A percentile compares a stretch with the other conserved stretches of the same genome.
Conservation (phyloP, 2,113 vertebrate genomes). For the Tetrao urogallus region DNA sequence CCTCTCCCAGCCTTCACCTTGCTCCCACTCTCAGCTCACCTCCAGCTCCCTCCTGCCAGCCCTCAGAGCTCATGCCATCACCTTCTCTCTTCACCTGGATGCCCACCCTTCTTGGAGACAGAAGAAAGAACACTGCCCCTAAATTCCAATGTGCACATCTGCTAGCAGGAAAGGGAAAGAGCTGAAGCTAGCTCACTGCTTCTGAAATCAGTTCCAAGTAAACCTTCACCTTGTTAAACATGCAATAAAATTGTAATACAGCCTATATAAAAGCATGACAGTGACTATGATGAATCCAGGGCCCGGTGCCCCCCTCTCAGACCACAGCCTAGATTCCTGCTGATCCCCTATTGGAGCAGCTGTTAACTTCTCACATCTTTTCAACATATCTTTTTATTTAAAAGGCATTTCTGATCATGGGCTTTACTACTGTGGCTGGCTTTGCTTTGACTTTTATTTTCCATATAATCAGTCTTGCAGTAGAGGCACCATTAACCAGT, state of each 20-base stretch:
- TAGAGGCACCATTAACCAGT: constrained; percentile 69
- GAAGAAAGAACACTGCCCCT: background rate
- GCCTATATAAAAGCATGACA: background rate
- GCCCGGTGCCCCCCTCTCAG: background rate
- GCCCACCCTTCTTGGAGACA: background rate
- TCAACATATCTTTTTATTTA: constrained; percentile 48
- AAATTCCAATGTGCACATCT: background rate
- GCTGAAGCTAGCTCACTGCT: background rate
- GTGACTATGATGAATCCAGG: background rate
- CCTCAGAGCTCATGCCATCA: background rate
- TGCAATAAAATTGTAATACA: background rate
- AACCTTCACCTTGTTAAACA: constrained; percentile 4
- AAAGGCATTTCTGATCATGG: constrained; percentile 22
- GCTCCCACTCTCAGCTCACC: constrained; percentile 31
- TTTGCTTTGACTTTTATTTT: constrained; percentile 64
- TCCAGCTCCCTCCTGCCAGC: background rate
- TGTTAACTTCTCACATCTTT: constrained; percentile 27
- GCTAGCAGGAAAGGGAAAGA: background rate
- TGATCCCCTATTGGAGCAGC: background rate
- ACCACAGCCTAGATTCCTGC: background rate
- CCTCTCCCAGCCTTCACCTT: constrained; percentile 42
- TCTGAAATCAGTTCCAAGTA: constrained; percentile 41
- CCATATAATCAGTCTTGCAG: constrained; percentile 70
- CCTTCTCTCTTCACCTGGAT: background rate
- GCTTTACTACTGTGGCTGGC: constrained; percentile 52